Conservation (phyloP, 2,797 vertebrate genomes). For the Hyperoplus lanceolatus region DNA sequence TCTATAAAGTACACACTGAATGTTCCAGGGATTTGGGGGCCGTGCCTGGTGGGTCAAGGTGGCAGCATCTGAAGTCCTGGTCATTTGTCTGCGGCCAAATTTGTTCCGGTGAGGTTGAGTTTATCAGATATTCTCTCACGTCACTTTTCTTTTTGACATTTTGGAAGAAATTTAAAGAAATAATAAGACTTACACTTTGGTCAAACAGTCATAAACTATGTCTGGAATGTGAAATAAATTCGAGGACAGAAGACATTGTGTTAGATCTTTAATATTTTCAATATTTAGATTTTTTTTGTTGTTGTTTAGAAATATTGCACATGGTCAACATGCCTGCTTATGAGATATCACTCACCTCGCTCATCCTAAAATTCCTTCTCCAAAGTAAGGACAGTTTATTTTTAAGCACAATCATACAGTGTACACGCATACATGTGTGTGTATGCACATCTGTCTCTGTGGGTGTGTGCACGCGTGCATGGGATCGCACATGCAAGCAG, state of each 20-base stretch:
- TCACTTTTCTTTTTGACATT: not conserved
- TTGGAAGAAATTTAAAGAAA: not conserved
- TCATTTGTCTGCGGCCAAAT: slow-evolving; percentile 4
- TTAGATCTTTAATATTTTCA: slow-evolving; percentile 90
- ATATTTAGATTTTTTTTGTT: slow-evolving; percentile 84
- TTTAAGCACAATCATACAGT: slow-evolving; percentile 88
- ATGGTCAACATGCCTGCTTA: slow-evolving; percentile 90
- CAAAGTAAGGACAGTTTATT: slow-evolving; percentile 87
- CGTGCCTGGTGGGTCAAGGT: not conserved
- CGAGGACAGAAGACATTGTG: slow-evolving; percentile 71
- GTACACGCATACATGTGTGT: slow-evolving; percentile 85
- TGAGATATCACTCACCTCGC: slow-evolving; percentile 86
- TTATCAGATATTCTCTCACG: not conserved
- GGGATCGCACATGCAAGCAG: slow-evolving; percentile 80
- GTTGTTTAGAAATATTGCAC: slow-evolving; percentile 91
- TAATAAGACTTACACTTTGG: not conserved
- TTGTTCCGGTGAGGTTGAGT: not conserved
- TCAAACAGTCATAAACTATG: not conserved
- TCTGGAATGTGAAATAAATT: slow-evolving; percentile 49
- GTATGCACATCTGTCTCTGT: slow-evolving; percentile 79
- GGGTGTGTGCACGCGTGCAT: slow-evolving; percentile 79
- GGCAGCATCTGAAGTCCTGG: slow-evolving; percentile 14
- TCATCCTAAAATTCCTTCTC: slow-evolving; percentile 87
- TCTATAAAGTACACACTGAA: slow-evolving; percentile 31
- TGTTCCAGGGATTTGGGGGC: slow-evolving; percentile 31